Base-by-base conservation (phyloP, 2,888 invertebrate species). In the Xylocampa areola region DNA sequence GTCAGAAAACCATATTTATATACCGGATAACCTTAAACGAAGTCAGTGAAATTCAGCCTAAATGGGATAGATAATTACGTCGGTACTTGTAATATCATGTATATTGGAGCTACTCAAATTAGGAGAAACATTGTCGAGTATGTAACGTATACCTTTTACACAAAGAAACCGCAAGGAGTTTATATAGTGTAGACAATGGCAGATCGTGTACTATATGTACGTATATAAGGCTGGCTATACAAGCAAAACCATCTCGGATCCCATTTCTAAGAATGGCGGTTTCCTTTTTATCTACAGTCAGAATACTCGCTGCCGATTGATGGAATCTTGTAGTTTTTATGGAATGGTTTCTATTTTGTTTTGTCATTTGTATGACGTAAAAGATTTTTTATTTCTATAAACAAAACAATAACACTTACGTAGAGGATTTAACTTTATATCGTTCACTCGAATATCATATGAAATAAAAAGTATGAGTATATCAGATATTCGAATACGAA, bases 241-340 rank as follows among this genome's bases (percentile, higher is more conserved):
- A 67, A 59, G 48, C 43, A 62, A n/a, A 64, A 62, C 74, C 63
- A 72, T 72, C 72, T 72, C 53, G 48, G 61, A 76, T 58, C 65
- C 72, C 69, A 76, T 76, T 76, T 76, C 72, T 55, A 65, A 76
- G 65, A 76, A 76, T 69, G 69, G 69, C 72, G 65, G 67, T 72
- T 76, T 62, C 65, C 63, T 76, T 76, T 76, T 72, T 76, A 76
- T 76, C 73, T 76, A 50, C 54, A 66, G 69, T 52, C 60, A 64
- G 65, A 70, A 71, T 64, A 67, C 62, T 75, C 47, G 64, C 65
- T 65, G 65, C 53, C 75, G 72, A 76, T 76, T 75, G 76, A 76
- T 76, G 67, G 72, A 75, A 76, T 76, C 67, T 72, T 67, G 61
- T 72, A 61, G 76, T 58, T 67, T 69, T 58, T 51, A 55, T 63